phyloP scores from a whole-genome alignment of 2,113 vertebrate genomes.

The Plotosus lineatus region DNA sequence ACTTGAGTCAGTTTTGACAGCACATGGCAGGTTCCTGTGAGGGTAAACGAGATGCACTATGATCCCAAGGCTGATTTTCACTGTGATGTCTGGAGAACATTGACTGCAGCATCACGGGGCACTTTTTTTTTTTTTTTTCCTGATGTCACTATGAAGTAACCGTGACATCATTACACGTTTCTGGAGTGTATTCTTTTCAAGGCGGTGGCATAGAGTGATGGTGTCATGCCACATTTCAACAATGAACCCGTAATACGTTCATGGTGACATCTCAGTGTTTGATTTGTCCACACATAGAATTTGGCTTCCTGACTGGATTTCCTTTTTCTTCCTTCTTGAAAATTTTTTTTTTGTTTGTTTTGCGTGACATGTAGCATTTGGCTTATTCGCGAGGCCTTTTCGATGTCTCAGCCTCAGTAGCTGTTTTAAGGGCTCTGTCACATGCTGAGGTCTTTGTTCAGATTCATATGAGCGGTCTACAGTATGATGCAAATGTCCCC shows the following conservation, averaged over 20 bases:
- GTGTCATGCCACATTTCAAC: background rate
- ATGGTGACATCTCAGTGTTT: slow-evolving; percentile 29
- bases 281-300: slow-evolving; percentile 1
- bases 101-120: slow-evolving; percentile 20
- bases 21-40: slow-evolving; percentile 21
- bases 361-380: slow-evolving; percentile 53
- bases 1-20: slow-evolving; percentile 6
- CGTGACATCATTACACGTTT: slow-evolving; percentile 27
- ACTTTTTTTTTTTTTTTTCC: no score
- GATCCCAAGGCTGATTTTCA: slow-evolving; percentile 36
- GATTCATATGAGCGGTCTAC: slow-evolving; percentile 41
- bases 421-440: slow-evolving; percentile 49
- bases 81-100: slow-evolving; percentile 23
- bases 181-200: slow-evolving; percentile 20
- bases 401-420: slow-evolving; percentile 42
- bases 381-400: slow-evolving; percentile 43
- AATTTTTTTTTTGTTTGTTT: background rate
- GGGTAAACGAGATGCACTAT: slow-evolving; percentile 29
- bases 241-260: background rate
- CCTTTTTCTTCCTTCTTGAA: no score
- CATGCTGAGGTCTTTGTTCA: slow-evolving; percentile 37
- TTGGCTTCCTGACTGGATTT: slow-evolving; percentile 26
- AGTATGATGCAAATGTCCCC: slow-evolving; percentile 45
- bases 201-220: background rate
- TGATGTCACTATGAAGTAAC: slow-evolving; percentile 39